phyloP scores from a whole-genome alignment of 2,113 vertebrate species.

The Axis porcinus region DNA sequence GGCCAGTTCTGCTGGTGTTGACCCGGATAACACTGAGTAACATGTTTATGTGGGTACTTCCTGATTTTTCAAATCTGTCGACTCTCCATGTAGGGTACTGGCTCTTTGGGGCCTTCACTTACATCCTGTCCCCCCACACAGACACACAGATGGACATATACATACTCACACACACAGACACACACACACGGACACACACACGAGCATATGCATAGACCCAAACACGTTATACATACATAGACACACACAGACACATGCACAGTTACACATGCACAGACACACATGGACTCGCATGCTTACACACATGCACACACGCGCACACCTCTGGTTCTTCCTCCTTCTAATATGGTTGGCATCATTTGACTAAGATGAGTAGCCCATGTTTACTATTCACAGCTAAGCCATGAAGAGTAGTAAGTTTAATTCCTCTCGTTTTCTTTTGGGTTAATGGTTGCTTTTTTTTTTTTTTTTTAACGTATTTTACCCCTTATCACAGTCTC shows the following conservation, averaged over 20 bases:
- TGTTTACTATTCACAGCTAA: background rate
- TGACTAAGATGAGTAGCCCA: background rate
- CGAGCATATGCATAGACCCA: background rate
- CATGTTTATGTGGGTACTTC: fast-evolving
- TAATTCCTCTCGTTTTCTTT: background rate
- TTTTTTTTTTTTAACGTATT: background rate
- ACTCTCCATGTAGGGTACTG: background rate
- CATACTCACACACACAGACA: no score
- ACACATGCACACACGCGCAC: no score
- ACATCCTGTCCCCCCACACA: background rate
- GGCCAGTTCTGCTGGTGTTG: background rate
- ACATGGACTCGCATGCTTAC: background rate
- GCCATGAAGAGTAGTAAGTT: background rate
- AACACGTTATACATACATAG: no score
- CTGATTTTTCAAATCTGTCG: fast-evolving
- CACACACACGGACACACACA: background rate
- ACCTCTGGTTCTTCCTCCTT: background rate
- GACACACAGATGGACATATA: background rate
- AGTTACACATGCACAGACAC: background rate
- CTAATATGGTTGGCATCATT: fast-evolving
- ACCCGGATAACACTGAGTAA: fast-evolving
- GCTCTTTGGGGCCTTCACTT: background rate
- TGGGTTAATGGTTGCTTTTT: background rate
- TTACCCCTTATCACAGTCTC: background rate
- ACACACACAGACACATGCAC: background rate